These are phyloP conservation scores for Triops cancriformis DNA, from an alignment of 1,140 invertebrate genomes.

Conservation along the genomic window DNA sequence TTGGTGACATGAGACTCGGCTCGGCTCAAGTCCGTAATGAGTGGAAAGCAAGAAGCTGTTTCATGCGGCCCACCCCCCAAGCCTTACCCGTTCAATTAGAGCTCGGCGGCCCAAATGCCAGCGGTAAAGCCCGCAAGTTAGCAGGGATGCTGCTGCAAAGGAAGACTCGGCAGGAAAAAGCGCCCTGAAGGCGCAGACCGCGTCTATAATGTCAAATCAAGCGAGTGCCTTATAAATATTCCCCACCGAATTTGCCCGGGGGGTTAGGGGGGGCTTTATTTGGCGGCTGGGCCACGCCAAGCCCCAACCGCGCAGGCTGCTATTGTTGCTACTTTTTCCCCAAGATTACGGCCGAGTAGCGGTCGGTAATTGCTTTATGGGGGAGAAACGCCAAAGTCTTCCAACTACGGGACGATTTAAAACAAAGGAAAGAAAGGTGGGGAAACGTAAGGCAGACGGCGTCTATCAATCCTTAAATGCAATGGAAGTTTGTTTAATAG, in stretches of 20 bases:
- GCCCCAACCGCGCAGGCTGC: too few species aligned
- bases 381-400: too few species aligned
- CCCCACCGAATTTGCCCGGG: neutral
- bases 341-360: neutral
- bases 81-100: neutral
- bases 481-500: too few species aligned
- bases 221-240: conserved; percentile 10
- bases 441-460: too few species aligned
- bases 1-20: neutral
- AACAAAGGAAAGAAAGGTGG: too few species aligned
- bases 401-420: too few species aligned
- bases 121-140: neutral
- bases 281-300: neutral
- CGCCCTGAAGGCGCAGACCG: neutral
- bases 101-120: neutral
- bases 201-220: conserved; percentile 10
- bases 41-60: neutral
- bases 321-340: neutral
- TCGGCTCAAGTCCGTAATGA: neutral
- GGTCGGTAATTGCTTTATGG: conserved; percentile 1
- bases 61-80: neutral
- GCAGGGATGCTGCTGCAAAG: neutral
- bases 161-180: neutral
- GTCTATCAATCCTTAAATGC: too few species aligned
- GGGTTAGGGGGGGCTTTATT: neutral